Conservation (phyloP, 1,140 invertebrate genomes). For the Zaprionus taronus region DNA sequence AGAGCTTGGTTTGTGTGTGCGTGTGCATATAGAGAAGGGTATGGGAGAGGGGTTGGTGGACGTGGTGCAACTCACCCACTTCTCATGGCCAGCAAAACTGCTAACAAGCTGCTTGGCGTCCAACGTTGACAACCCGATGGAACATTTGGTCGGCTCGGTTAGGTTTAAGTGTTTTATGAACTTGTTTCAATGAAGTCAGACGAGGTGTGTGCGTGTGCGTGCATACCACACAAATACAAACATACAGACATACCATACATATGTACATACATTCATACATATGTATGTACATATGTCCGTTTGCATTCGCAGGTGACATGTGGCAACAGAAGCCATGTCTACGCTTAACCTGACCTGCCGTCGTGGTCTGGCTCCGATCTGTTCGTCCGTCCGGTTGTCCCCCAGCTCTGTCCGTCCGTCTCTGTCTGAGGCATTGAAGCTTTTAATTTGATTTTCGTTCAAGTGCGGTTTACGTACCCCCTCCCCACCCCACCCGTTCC, state of each 20-base stretch:
- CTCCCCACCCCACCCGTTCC: not conserved
- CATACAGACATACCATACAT: not conserved
- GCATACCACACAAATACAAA: slow-evolving; percentile 5
- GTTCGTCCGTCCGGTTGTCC: not conserved
- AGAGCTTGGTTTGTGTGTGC: not conserved
- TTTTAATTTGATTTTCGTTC: slow-evolving; percentile 83
- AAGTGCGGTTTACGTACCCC: slow-evolving; percentile 72
- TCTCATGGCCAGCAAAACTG: slow-evolving; percentile 45
- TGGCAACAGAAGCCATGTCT: slow-evolving; percentile 63
- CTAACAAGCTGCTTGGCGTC: slow-evolving; percentile 62
- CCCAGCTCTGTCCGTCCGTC: slow-evolving; percentile 38
- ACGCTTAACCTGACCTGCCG: slow-evolving; percentile 44
- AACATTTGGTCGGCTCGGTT: slow-evolving; percentile 71
- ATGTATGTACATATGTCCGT: not conserved
- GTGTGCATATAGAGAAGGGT: not conserved
- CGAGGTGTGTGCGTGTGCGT: slow-evolving; percentile 57
- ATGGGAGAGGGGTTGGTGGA: not conserved
- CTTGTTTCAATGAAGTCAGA: slow-evolving; percentile 80
- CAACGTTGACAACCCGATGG: slow-evolving; percentile 56
- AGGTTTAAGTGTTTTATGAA: slow-evolving; percentile 82
- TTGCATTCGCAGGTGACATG: slow-evolving; percentile 63
- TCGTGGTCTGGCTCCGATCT: slow-evolving; percentile 25
- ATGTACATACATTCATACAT: slow-evolving; percentile 5
- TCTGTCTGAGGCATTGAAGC: slow-evolving; percentile 73
- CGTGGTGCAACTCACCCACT: not conserved